These are phyloP conservation scores for Heliconius himera DNA, from an alignment of 1,140 invertebrate species.

Conservation along the genomic window DNA sequence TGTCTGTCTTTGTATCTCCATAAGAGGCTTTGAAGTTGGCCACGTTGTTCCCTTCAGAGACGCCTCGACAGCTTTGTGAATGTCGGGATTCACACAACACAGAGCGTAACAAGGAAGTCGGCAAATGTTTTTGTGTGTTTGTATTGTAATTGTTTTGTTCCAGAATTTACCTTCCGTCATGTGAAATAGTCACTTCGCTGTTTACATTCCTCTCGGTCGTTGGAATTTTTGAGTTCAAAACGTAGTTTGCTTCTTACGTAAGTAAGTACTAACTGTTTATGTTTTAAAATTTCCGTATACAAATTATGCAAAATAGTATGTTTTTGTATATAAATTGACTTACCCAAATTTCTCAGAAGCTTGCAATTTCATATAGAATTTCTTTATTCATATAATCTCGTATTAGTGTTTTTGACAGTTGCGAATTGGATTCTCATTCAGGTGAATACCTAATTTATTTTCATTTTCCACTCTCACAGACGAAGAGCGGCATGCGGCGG, in stretches of 20 bases:
- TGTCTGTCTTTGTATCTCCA: slow-evolving; percentile 14
- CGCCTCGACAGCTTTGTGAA: slow-evolving; percentile 1
- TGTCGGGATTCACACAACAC: background rate
- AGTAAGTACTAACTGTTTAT: background rate
- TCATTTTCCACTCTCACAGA: too few species aligned
- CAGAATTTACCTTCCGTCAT: background rate
- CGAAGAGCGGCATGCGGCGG: too few species aligned
- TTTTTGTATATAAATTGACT: too few species aligned
- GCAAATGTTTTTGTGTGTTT: slow-evolving; percentile 4
- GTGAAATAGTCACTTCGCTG: slow-evolving; percentile 4
- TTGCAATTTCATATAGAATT: too few species aligned
- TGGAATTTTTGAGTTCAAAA: background rate
- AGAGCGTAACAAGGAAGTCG: background rate
- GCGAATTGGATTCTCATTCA: too few species aligned
- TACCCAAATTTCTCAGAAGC: too few species aligned
- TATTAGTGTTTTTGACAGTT: too few species aligned
- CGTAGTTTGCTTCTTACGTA: background rate
- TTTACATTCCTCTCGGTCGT: background rate
- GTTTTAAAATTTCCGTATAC: background rate
- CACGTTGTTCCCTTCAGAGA: slow-evolving; percentile 8
- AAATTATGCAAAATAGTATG: too few species aligned
- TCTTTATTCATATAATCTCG: too few species aligned
- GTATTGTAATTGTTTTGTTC: slow-evolving; percentile 9
- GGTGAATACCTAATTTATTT: too few species aligned
- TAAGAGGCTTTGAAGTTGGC: slow-evolving; percentile 23